phyloP scores from a whole-genome alignment of 1,140 invertebrate genomes.

The Zeugodacus cucurbitae region DNA sequence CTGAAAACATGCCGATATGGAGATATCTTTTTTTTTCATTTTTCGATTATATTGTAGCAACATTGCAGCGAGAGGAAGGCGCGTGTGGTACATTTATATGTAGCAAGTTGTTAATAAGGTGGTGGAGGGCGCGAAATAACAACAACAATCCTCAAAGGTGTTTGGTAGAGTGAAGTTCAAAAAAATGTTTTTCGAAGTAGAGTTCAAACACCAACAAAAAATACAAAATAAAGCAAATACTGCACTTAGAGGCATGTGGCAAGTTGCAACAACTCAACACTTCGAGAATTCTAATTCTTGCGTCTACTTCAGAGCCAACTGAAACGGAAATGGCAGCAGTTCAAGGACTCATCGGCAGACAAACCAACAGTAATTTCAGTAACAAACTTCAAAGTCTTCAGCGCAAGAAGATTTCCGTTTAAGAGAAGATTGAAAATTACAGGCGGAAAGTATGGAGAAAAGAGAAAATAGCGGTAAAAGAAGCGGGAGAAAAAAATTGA shows the following conservation, averaged over 20 bases:
- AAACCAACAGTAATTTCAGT: conserved; percentile 41
- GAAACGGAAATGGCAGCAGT: conserved; percentile 30
- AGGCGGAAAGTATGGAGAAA: background rate
- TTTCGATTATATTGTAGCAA: background rate
- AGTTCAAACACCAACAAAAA: background rate
- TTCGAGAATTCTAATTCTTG: background rate
- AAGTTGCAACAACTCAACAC: background rate
- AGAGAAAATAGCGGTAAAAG: background rate
- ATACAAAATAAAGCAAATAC: background rate
- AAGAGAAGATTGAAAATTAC: background rate
- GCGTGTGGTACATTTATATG: background rate
- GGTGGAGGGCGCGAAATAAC: background rate
- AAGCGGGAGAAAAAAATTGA: conserved; percentile 24
- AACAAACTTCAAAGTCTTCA: conserved; percentile 21
- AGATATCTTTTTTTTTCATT: background rate
- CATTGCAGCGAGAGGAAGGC: background rate
- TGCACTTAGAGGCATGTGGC: background rate
- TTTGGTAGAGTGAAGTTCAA: background rate
- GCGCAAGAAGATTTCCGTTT: conserved; percentile 39
- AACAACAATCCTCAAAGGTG: background rate
- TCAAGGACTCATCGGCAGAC: background rate
- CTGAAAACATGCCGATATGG: background rate
- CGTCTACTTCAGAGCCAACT: background rate
- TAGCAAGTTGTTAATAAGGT: background rate
- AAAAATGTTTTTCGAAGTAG: background rate